A percentile compares a stretch with the other conserved stretches of the same genome.
These are phyloP conservation scores for Caenorhabditis doughertyi DNA, from an alignment of 2,888 invertebrate species.

Conservation along the genomic window DNA sequence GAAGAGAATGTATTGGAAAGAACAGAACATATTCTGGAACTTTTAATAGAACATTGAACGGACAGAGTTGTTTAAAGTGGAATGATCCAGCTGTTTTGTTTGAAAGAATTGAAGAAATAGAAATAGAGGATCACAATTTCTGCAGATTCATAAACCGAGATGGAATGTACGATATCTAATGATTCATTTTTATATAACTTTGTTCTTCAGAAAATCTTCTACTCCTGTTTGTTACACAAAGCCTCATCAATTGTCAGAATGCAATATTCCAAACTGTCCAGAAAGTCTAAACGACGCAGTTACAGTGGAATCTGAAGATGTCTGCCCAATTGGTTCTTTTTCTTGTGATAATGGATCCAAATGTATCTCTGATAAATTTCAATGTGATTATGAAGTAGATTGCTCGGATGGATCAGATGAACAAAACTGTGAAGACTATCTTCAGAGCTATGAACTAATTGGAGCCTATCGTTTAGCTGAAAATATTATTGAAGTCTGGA, in stretches of 20 bases:
- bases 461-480: slow-evolving; percentile 75
- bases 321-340: slow-evolving; percentile 53
- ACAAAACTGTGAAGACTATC: slow-evolving; percentile 74
- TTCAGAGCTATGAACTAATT: slow-evolving; percentile 72
- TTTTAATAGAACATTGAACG: slow-evolving; percentile 35
- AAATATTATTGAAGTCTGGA: slow-evolving; percentile 78
- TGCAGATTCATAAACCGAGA: slow-evolving; percentile 55
- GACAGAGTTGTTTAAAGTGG: slow-evolving; percentile 73
- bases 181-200: background rate
- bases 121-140: slow-evolving; percentile 65
- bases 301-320: background rate
- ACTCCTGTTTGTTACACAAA: slow-evolving; percentile 50
- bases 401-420: slow-evolving; percentile 78
- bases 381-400: slow-evolving; percentile 78
- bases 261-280: slow-evolving; percentile 58
- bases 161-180: slow-evolving; percentile 29
- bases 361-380: slow-evolving; percentile 74
- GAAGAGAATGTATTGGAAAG: slow-evolving; percentile 64
- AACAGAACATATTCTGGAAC: slow-evolving; percentile 55
- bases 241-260: slow-evolving; percentile 32
- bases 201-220: slow-evolving; percentile 28
- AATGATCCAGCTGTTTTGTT: slow-evolving; percentile 71
- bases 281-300: slow-evolving; percentile 55
- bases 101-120: slow-evolving; percentile 29
- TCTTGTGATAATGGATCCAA: slow-evolving; percentile 68